Conservation (phyloP, 2,888 invertebrate genomes). For the Mamestra brassicae region DNA sequence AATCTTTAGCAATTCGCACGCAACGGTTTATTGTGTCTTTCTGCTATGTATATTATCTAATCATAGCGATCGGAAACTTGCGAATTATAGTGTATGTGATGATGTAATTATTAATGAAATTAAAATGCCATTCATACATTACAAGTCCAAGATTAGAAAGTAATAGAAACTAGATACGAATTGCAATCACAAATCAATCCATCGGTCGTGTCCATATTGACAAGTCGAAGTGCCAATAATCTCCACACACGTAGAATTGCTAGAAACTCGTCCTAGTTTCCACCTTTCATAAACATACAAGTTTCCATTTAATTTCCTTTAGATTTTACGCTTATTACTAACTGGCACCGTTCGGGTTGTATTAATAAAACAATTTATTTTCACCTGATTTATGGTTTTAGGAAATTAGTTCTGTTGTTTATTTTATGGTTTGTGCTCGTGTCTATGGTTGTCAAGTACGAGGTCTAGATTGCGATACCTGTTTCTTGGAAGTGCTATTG, state of each 20-base stretch:
- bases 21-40: background rate
- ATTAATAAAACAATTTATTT: conserved; percentile 40
- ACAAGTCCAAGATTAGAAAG: conserved; percentile 47
- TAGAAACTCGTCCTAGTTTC: conserved; percentile 50
- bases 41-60: background rate
- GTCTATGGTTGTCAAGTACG: conserved; percentile 5
- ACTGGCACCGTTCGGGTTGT: background rate
- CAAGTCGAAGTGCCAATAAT: conserved; percentile 51
- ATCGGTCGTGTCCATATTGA: conserved; percentile 52
- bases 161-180: conserved; percentile 37
- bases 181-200: conserved; percentile 60
- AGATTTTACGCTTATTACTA: conserved; percentile 37
- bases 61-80: background rate
- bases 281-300: conserved; percentile 23
- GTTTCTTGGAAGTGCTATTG: background rate
- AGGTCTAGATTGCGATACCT: background rate
- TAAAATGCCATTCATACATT: conserved; percentile 36
- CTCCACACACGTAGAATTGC: conserved; percentile 39
- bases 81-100: conserved; percentile 11
- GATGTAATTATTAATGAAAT: conserved; percentile 25
- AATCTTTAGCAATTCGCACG: background rate
- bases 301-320: conserved; percentile 45
- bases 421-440: conserved; percentile 6
- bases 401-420: conserved; percentile 20
- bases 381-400: conserved; percentile 12